Conservation (phyloP, 1,140 invertebrate species). For the Homarus americanus region DNA sequence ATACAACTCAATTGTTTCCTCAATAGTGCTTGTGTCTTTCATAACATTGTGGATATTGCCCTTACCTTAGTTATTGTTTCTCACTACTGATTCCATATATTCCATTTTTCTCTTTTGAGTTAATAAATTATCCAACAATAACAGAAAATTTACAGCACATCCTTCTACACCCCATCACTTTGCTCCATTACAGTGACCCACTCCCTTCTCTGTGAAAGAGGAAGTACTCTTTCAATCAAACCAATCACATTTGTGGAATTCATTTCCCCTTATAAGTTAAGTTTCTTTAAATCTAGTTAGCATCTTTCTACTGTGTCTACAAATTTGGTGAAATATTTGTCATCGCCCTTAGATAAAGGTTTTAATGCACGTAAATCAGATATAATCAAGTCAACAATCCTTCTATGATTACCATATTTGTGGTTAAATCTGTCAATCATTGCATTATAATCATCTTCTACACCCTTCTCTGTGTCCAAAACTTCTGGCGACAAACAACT, state of each 20-base stretch:
- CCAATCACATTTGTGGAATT: too few species aligned
- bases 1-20: too few species aligned
- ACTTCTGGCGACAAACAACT: constrained; percentile 26
- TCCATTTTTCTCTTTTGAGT: too few species aligned
- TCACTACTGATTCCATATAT: too few species aligned
- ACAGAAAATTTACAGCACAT: too few species aligned
- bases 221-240: too few species aligned
- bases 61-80: too few species aligned
- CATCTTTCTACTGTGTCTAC: constrained; percentile 20
- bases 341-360: constrained; percentile 1
- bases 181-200: constrained; percentile 27
- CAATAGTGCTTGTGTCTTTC: too few species aligned
- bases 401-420: constrained; percentile 38
- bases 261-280: too few species aligned
- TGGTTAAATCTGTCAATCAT: constrained; percentile 38
- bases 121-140: constrained; percentile 26
- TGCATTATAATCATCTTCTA: too few species aligned
- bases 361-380: constrained; percentile 41
- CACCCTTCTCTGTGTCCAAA: constrained; percentile 14
- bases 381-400: constrained; percentile 45
- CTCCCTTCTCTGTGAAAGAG: constrained; percentile 26
- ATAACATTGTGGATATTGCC: too few species aligned
- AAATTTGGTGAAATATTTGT: constrained; percentile 6
- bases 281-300: too few species aligned
- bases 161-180: neutral